phyloP scores from a whole-genome alignment of 2,113 vertebrate genomes.

The Orycteropus afer region DNA sequence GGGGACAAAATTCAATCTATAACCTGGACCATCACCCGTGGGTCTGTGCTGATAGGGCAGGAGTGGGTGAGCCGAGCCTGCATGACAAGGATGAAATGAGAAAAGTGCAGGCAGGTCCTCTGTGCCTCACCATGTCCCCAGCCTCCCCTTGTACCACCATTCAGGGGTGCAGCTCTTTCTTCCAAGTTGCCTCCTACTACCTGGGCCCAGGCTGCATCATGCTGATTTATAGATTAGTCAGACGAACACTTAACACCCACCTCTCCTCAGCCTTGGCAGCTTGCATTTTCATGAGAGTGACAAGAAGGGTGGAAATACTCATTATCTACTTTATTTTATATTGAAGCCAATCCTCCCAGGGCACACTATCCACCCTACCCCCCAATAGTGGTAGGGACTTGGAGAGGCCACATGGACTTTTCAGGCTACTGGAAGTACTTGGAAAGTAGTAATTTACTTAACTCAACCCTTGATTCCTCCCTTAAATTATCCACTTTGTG shows the following conservation, averaged over 20 bases:
- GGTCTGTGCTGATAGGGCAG: neutral
- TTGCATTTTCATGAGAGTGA: conserved; percentile 68
- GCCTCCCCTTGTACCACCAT: neutral
- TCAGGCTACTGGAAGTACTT: neutral
- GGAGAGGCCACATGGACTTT: conserved; percentile 19
- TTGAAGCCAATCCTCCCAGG: conserved; percentile 41
- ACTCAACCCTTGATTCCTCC: conserved; percentile 5
- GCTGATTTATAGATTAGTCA: conserved; percentile 74
- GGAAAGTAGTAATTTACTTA: conserved; percentile 30
- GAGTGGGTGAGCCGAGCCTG: neutral
- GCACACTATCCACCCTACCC: neutral
- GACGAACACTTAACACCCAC: conserved; percentile 71
- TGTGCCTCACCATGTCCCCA: neutral
- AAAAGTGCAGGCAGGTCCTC: neutral
- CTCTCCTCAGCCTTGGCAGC: conserved; percentile 66
- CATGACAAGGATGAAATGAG: neutral
- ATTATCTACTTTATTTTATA: conserved; percentile 70
- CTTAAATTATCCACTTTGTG: neutral
- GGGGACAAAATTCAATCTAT: too few relatives aligned
- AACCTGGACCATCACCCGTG: neutral
- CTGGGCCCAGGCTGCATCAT: conserved; percentile 49
- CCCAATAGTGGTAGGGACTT: neutral
- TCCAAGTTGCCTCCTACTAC: conserved; percentile 54
- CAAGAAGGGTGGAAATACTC: conserved; percentile 63
- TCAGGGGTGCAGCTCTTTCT: conserved; percentile 7